Evolutionary conservation across 1,140 invertebrate species (phyloP), one percentile per base, ranked within the genome.

Genomic region (Belonocnema kinseyi): DNA sequence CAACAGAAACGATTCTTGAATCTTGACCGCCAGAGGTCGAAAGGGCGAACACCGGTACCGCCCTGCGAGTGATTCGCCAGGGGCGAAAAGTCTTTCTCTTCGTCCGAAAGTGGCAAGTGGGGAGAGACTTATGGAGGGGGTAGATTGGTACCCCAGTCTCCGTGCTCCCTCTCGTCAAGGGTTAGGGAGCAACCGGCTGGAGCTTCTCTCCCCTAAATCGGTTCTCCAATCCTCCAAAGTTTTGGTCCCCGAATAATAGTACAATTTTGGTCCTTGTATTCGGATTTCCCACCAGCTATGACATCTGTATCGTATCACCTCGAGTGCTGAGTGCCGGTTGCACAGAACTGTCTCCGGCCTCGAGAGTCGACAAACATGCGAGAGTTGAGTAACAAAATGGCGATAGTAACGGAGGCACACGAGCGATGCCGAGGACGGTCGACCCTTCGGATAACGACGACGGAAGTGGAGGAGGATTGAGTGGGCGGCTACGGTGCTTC

Each of bases 11-110:
- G 77, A 53, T 80, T 26, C 21, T 26, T 26, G 4, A 33, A 33
- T 71, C 77, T 77, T 78, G 82, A 85, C 80, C 82, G 79, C 73
- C 83, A 78, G 82, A 88, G 86, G 86, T 88, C 85, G 87, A 85
- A 88, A 88, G 87, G 87, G 86, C 85, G 84, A 21, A 19, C 19
- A 14, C 85, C 83, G 87, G 83, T 86, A 83, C 87, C 86, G 86
- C 86, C 87, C 86, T 86, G 81, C 80, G 81, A 77, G 76, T 74
- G 82, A 81, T 77, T 33, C 14, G 81, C 70, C 79, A 80, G 78
- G 82, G 78, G 77, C 78, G 78, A 78, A 79, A 77, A 74, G 79
- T 51, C 40, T 46, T 46, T 46, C 40, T 11, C 40, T 46, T 8
- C 40, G 40, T 46, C 74, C 56, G 40, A 21, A 54, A 51, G 61